Base-by-base conservation (phyloP, 2,797 vertebrate genomes). In the Gallinago solitaria region DNA sequence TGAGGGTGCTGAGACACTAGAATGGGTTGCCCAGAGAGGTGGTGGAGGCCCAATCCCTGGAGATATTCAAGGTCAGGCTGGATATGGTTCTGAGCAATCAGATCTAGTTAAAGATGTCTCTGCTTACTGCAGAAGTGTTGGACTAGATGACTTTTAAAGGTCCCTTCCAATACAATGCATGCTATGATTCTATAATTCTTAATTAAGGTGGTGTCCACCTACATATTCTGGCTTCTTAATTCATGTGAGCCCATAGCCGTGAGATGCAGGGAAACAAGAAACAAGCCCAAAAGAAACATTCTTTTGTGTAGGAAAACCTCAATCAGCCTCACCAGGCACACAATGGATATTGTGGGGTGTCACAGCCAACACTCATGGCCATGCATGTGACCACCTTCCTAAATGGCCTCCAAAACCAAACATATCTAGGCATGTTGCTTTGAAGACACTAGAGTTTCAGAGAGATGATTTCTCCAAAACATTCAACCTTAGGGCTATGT, bases 271-370 rank as follows among this genome's bases (percentile, higher is more conserved):
- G 28, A 35, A 92, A 39, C 8, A 83, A 69, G 53, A 77, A 87
- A 18, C 35, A 53, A 61, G 13, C 25, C 10, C 41, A 73, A 43
- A 93, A 68, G 24, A 86, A 81, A 35, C 11, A 87, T 41, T 63
- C 17, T 89, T 5, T 25, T 54, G 14, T n/a, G 25, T 37, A 18
- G 12, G 6, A 12, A 84, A 90, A 85, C 28, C 8, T 71, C 11
- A 3, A 21, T 39, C 50, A 54, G 53, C 4, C 1, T 0, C 20
- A 74, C 13, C 1, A 3, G 2, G 1, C 11, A 5, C 3, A 3
- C 0, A 37, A 21, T 47, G 47, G 81, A 28, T 86, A 48, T 5
- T n/a, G n/a, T 2, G 2, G 37, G 16, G 14, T 60, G 48, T 54
- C 53, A 56, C 41, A 63, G 65, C 11, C 35, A 45, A 16, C 47